Conservation (phyloP, 2,113 vertebrate species). For the Gracilinanus agilis region DNA sequence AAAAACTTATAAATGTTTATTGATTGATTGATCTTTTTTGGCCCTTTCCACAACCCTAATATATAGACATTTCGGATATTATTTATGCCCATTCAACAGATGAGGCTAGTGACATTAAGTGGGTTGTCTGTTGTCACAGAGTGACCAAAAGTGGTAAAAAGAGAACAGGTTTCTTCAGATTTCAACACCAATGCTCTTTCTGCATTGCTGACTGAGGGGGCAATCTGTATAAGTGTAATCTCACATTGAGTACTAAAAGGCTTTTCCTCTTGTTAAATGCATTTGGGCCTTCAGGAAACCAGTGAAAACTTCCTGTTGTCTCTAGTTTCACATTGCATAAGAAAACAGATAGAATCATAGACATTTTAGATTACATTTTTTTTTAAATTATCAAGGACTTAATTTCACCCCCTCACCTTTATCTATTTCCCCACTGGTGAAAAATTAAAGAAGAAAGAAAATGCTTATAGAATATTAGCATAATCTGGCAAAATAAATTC, state of each 20-base stretch:
- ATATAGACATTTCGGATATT: neutral
- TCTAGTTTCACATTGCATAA: constrained; percentile 28
- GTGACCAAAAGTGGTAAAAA: neutral
- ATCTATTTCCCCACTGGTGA: neutral
- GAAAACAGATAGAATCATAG: neutral
- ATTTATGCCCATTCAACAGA: neutral
- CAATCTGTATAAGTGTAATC: neutral
- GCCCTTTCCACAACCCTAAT: neutral
- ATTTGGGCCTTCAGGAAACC: neutral
- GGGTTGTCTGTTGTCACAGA: neutral
- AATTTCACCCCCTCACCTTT: neutral
- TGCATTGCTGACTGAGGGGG: neutral
- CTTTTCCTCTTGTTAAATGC: neutral
- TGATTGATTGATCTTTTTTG: neutral
- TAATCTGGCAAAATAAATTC: neutral
- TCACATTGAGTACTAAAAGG: neutral
- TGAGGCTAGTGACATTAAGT: neutral
- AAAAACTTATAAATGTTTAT: neutral
- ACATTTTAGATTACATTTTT: neutral
- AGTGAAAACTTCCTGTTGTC: constrained; percentile 25
- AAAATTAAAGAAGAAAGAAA: neutral
- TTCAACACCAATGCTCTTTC: neutral
- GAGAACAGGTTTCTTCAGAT: neutral
- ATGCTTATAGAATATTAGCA: neutral
- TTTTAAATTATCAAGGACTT: neutral